Percentiles rank a stretch among this genome's conserved stretches.
Conservation (phyloP, 2,888 invertebrate genomes). For the Clistopyga incitator region DNA sequence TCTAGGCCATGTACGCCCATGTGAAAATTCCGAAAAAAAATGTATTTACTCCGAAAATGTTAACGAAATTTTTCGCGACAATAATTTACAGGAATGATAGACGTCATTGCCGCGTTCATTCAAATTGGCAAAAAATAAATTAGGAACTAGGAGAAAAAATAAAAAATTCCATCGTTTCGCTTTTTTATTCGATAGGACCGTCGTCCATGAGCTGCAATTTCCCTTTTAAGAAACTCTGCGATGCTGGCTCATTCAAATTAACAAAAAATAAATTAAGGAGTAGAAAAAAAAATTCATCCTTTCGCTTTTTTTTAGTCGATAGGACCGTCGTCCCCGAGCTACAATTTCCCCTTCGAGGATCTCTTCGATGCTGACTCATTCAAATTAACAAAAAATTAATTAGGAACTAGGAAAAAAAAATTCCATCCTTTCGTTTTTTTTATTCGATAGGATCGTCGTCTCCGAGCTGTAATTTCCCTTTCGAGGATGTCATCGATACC, state of each 20-base stretch:
- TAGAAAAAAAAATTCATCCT: conserved; percentile 1
- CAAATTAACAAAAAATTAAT: neutral
- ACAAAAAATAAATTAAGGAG: neutral
- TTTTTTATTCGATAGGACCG: conserved; percentile 75
- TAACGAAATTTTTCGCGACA: too few species aligned
- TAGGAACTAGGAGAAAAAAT: conserved; percentile 1
- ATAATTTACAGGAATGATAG: too few species aligned
- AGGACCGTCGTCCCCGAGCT: conserved; percentile 80
- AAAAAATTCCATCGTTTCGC: neutral
- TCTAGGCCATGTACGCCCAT: neutral
- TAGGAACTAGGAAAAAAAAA: neutral
- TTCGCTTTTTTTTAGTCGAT: conserved; percentile 65
- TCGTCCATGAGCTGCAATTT: conserved; percentile 82
- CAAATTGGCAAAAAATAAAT: neutral
- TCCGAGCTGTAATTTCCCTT: conserved; percentile 82
- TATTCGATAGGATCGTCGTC: conserved; percentile 78
- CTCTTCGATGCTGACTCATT: conserved; percentile 79
- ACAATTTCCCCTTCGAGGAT: conserved; percentile 83
- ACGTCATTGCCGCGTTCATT: too few species aligned
- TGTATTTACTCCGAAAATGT: too few species aligned
- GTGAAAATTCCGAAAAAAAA: neutral
- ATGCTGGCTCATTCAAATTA: neutral
- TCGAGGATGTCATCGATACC: conserved; percentile 73
- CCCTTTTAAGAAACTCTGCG: conserved; percentile 78
- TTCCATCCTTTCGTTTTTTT: conserved; percentile 8